phyloP scores from a whole-genome alignment of 2,888 invertebrate genomes.

The Dyspetes luteomarginatus region DNA sequence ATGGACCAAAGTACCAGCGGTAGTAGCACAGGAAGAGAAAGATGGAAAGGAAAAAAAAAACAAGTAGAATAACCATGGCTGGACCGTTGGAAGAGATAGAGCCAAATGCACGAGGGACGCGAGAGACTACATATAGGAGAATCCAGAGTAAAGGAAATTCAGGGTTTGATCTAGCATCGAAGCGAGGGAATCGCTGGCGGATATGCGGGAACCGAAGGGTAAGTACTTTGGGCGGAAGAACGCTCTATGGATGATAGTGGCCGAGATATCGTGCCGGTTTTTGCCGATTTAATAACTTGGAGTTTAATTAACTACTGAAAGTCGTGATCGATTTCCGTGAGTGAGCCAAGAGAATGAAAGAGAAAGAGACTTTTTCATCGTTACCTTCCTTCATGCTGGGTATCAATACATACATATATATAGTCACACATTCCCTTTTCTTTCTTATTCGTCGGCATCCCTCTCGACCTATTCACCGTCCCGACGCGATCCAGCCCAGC shows the following conservation, averaged over 20 bases:
- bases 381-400: constrained; percentile 1
- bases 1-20: constrained; percentile 39
- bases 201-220: constrained; percentile 29
- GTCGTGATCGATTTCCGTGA: constrained; percentile 79
- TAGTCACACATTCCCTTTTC: constrained; percentile 27
- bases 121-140: constrained; percentile 11
- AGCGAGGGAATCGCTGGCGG: constrained; percentile 37
- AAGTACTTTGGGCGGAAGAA: constrained; percentile 49
- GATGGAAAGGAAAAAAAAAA: constrained; percentile 40
- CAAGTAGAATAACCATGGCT: constrained; percentile 41
- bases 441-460: constrained; percentile 38
- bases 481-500: constrained; percentile 32
- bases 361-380: constrained; percentile 47
- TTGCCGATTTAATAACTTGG: constrained; percentile 81
- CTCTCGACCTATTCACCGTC: constrained; percentile 21
- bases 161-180: constrained; percentile 40
- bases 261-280: constrained; percentile 72
- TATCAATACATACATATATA: constrained; percentile 26
- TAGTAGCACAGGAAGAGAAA: constrained; percentile 24
- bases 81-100: constrained; percentile 52
- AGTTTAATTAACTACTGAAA: constrained; percentile 81
- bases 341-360: constrained; percentile 41
- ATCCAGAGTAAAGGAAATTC: constrained; percentile 20
- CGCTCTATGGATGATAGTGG: constrained; percentile 63
- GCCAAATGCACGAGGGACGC: constrained; percentile 59